Base-by-base conservation (phyloP, 2,113 vertebrate genomes). In the Entosphenus tridentatus region DNA sequence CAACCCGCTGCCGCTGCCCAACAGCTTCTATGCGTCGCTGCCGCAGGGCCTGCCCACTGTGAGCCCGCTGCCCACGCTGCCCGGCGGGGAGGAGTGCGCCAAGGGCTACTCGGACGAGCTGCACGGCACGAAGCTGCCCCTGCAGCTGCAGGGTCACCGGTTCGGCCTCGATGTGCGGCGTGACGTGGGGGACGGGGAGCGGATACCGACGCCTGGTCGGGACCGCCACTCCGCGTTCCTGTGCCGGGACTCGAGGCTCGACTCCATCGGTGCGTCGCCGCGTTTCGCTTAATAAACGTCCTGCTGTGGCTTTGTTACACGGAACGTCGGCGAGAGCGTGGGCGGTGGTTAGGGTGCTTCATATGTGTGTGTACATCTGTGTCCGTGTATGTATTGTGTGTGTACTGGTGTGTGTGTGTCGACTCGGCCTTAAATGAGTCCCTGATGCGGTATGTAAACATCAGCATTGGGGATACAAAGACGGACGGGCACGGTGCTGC, bases 71-170 rank as follows among this genome's bases (percentile, higher is more conserved):
- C 21, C 62, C 8, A 18, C 62, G 8, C 62, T 65, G n/a, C 62
- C 62, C n/a, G 62, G 62, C 62, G n/a, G n/a, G 9, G 62, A 65
- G n/a, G 62, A 65, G n/a, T 65, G 62, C 62, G n/a, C 62, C n/a
- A 65, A 65, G 21, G 18, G 62, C 10, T 65, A 9, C 62, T n/a
- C 62, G n/a, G 62, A 65, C n/a, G 62, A 65, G n/a, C 62, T 65
- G 62, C 39, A 39, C 39, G 62, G 62, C 10, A 21, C 62, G 21
- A 65, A 65, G 62, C 62, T 65, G 8, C 62, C 62, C 8, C 62
- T 21, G 62, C n/a, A n/a, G n/a, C 21, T 65, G 62, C n/a, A 16
- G n/a, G n/a, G n/a, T 8, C 62, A 65, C n/a, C 21, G n/a, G n/a
- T 9, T n/a, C 21, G 62, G 62, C 10, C 39, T 39, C 39, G 39